Base-by-base conservation (phyloP, 2,797 vertebrate species). In the Scomberomorus guttatus region DNA sequence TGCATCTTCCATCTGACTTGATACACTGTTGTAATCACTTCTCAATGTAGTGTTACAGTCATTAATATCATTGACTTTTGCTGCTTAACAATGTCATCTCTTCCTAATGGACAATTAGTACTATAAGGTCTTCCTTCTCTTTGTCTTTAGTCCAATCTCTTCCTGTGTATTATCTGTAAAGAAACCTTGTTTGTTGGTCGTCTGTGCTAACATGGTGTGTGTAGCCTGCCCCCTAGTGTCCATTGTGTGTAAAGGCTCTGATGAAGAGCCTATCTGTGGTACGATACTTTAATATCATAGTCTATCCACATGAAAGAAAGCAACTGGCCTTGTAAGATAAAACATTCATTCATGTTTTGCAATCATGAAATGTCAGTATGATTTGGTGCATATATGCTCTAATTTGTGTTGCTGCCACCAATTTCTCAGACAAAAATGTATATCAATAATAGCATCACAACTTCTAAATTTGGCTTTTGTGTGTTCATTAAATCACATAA, bases 211-310 rank as follows among this genome's bases (percentile, higher is more conserved):
- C 77, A 89, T 84, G 60, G 66, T 91, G 83, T 90, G 87, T 84
- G 82, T 89, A 90, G 85, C 79, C 77, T 81, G 75, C 80, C 86
- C 81, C 81, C 85, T 90, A 89, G 91, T 93, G 91, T 88, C 74
- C 72, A 78, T 78, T 89, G 79, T 90, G 73, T 87, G 83, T 87
- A 87, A 29, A 66, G 75, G 79, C 86, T 89, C 60, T 12, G 62
- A 50, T 61, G 24, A 67, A 46, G 74, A 89, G 81, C 80, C 74
- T 24, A 17, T 42, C 74, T 90, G 80, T 81, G 81, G 80, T 90
- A 79, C 62, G 17, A 79, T 79, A 63, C 51, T 75, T 67, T 72
- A 83, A 72, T 69, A 73, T 82, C 81, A 90, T 81, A 77, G 78
- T 87, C 77, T 85, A 72, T 75, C 63, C 56, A 75, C 61, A 32